phyloP scores from a whole-genome alignment of 2,888 invertebrate genomes.

The Bombylius discolor region DNA sequence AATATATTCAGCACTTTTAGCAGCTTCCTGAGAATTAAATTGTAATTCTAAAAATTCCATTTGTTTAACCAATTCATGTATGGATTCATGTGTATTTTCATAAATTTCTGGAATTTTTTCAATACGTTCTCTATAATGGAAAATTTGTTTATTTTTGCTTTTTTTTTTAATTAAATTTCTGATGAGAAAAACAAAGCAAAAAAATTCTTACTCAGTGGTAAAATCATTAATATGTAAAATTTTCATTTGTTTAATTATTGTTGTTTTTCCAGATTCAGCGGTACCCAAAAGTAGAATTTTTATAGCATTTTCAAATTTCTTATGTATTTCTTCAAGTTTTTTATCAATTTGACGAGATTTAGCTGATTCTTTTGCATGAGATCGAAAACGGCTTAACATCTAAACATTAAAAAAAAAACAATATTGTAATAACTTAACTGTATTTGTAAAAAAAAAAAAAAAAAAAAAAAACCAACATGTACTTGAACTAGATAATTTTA shows the following conservation, averaged over 20 bases:
- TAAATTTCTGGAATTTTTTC: conserved; percentile 54
- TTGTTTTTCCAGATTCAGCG: conserved; percentile 74
- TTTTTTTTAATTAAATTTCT: no score
- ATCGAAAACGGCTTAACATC: conserved; percentile 32
- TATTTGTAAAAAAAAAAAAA: conserved; percentile 1
- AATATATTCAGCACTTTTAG: conserved; percentile 37
- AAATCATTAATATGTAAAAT: conserved; percentile 71
- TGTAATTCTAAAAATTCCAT: conserved; percentile 43
- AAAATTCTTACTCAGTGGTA: conserved; percentile 45
- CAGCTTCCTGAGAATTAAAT: conserved; percentile 36
- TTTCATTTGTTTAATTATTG: conserved; percentile 77
- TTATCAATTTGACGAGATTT: conserved; percentile 41
- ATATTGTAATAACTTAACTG: background rate
- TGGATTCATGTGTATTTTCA: conserved; percentile 63
- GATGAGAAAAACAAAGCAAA: background rate
- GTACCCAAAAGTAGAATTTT: conserved; percentile 54
- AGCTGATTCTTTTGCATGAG: conserved; percentile 30
- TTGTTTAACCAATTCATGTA: conserved; percentile 48
- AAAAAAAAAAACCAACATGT: background rate
- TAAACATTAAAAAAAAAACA: conserved; percentile 19
- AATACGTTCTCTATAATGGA: conserved; percentile 46
- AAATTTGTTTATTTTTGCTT: no score
- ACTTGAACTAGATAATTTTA: no score
- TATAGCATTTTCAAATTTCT: conserved; percentile 37
- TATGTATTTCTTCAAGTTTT: conserved; percentile 42